Percentiles rank a stretch among this genome's conserved stretches.
phyloP scores from a whole-genome alignment of 2,113 vertebrate genomes.

The Malurus elegans region DNA sequence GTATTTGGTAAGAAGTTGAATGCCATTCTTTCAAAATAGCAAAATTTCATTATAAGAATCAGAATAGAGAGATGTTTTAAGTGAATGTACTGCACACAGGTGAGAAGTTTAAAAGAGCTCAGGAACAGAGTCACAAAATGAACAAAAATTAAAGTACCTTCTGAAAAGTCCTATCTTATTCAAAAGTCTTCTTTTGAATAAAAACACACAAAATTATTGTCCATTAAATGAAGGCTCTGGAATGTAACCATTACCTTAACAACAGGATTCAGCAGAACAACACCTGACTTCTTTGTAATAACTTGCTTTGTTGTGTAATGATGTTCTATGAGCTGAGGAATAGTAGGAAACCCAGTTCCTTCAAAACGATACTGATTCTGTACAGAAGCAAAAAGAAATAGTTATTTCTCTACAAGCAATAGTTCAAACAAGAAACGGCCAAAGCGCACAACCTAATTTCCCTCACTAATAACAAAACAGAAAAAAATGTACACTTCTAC shows the following conservation, averaged over 20 bases:
- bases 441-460: background rate
- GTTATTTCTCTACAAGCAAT: background rate
- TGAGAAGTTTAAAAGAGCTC: background rate
- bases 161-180: background rate
- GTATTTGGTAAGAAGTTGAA: background rate
- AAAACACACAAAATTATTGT: background rate
- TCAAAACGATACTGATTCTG: slow-evolving; percentile 95
- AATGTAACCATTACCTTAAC: slow-evolving; percentile 80
- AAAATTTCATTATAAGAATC: background rate
- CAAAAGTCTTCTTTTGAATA: background rate
- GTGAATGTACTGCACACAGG: background rate
- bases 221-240: background rate
- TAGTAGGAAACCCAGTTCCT: slow-evolving; percentile 92
- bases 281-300: slow-evolving; percentile 97
- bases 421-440: background rate
- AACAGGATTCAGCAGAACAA: slow-evolving; percentile 90
- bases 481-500: background rate
- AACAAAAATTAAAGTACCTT: background rate
- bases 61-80: background rate
- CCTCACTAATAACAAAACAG: background rate
- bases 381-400: background rate
- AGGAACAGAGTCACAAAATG: background rate
- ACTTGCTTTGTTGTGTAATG: slow-evolving; percentile 94
- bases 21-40: background rate
- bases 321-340: slow-evolving; percentile 96